phyloP scores from a whole-genome alignment of 2,113 vertebrate genomes.

The Calyptommatus sinebrachiatus region DNA sequence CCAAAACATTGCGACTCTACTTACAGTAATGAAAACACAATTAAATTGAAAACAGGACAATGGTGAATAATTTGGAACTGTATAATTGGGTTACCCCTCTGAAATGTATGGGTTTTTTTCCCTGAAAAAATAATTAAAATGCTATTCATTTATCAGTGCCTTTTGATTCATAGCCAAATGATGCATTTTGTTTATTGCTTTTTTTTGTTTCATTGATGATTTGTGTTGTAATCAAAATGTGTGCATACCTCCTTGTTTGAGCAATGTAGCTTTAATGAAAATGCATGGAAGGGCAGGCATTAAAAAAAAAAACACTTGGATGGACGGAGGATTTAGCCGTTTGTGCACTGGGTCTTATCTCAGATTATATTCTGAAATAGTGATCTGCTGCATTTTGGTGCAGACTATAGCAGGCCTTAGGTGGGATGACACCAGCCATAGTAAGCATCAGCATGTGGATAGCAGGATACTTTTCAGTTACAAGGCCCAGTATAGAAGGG shows the following conservation, averaged over 20 bases:
- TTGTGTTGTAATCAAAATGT: constrained; percentile 6
- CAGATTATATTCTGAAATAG: too few species aligned
- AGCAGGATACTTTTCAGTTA: too few species aligned
- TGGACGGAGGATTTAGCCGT: background rate
- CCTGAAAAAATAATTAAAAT: constrained; percentile 15
- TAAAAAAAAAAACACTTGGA: background rate
- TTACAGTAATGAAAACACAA: background rate
- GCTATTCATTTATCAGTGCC: background rate
- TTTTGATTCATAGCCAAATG: constrained; percentile 17
- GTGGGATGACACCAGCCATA: too few species aligned
- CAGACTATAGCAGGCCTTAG: too few species aligned
- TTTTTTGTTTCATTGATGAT: constrained; percentile 11
- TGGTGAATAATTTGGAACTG: constrained; percentile 16
- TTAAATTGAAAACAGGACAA: background rate
- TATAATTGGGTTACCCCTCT: constrained; percentile 1
- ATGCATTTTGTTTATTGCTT: background rate
- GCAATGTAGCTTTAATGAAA: background rate
- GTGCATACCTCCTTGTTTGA: background rate
- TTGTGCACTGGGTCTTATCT: too few species aligned
- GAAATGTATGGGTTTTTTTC: constrained; percentile 9
- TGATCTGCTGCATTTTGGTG: too few species aligned
- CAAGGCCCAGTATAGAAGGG: too few species aligned
- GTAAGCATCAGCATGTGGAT: too few species aligned
- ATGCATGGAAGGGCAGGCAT: background rate
- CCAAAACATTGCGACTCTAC: background rate